Base-by-base conservation (phyloP, 2,888 invertebrate genomes). In the Limulus polyphemus region DNA sequence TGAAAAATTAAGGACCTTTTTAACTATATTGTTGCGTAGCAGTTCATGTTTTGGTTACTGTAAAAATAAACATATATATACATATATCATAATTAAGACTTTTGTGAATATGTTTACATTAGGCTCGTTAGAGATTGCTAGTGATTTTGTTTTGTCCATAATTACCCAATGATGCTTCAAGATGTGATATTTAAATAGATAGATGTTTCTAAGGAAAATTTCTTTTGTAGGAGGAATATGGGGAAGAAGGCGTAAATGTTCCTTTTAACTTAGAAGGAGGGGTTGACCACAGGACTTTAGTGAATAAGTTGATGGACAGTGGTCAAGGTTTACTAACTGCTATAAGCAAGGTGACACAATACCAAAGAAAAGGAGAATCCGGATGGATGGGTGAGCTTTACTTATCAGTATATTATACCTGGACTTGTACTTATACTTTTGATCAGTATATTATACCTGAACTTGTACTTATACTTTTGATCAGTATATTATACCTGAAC, bases 231-330 rank as follows among this genome's bases (percentile, higher is more conserved):
- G 54, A 16, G 9, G 54, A 54, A 13, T 54, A 54, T 32, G 54
- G 32, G 9, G 16, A 16, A 11, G 54, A 54, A 14, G 32, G 32
- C 14, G 54, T 54, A 14, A 16, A 61, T n/a, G 56, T 65, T n/a
- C 65, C 65, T 11, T 65, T 65, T 57, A 61, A 61, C 46, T 62
- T 55, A 49, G 65, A 62, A 5, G 62, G 55, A 16, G 55, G 61
- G 9, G 47, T 58, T 7, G 56, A 61, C 11, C 62, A 65, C 17
- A 57, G 49, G 13, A 55, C 60, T 12, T 55, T 50, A 17, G 13
- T 57, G 11, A 55, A 47, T n/a, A 60, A 55, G 13, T 51, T 65
- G 16, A 52, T 62, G 5, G 62, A 65, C 2, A 54, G 57, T n/a
- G 62, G 62, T n/a, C 17, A 57, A 57, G 57, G 60, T 51, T 52